Evolutionary conservation across 2,888 invertebrate species (phyloP).

Genomic region (Eristalis intricaria): DNA sequence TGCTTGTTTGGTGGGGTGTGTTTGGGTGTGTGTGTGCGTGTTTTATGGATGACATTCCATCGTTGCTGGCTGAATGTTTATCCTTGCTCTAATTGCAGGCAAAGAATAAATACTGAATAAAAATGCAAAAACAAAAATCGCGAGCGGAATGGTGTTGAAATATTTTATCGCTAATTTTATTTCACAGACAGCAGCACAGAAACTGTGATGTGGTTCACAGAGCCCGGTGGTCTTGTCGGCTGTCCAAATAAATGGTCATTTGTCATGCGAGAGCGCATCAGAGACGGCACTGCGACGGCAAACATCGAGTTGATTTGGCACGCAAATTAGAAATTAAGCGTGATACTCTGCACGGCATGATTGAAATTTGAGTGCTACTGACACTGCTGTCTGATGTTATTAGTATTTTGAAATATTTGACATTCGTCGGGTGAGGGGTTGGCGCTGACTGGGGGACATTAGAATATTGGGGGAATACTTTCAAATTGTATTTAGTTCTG

Average conservation of each 20-base stretch:
- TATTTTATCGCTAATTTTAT: conserved; percentile 66
- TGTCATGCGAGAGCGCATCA: conserved; percentile 36
- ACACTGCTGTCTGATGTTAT: neutral
- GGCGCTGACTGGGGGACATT: too few relatives aligned
- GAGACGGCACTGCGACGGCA: too few relatives aligned
- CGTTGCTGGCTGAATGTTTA: conserved; percentile 57
- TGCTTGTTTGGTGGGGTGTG: neutral
- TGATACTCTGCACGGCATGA: neutral
- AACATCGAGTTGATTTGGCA: conserved; percentile 21
- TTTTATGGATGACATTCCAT: conserved; percentile 55
- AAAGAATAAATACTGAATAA: conserved; percentile 14
- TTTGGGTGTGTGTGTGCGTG: conserved; percentile 32
- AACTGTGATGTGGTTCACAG: conserved; percentile 1
- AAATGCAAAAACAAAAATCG: conserved; percentile 17
- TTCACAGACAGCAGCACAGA: neutral
- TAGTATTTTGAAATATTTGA: neutral
- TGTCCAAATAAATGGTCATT: conserved; percentile 53
- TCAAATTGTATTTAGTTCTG: too few relatives aligned
- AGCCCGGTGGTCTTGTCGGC: conserved; percentile 6
- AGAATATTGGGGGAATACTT: too few relatives aligned
- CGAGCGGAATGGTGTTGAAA: conserved; percentile 46
- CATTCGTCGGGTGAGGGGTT: neutral
- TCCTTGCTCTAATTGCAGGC: conserved; percentile 69
- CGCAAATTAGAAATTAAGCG: conserved; percentile 35
- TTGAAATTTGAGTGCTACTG: neutral